Percentiles rank a stretch among this genome's conserved stretches.
Conservation (phyloP, 2,797 vertebrate species). For the Tapirus indicus region DNA sequence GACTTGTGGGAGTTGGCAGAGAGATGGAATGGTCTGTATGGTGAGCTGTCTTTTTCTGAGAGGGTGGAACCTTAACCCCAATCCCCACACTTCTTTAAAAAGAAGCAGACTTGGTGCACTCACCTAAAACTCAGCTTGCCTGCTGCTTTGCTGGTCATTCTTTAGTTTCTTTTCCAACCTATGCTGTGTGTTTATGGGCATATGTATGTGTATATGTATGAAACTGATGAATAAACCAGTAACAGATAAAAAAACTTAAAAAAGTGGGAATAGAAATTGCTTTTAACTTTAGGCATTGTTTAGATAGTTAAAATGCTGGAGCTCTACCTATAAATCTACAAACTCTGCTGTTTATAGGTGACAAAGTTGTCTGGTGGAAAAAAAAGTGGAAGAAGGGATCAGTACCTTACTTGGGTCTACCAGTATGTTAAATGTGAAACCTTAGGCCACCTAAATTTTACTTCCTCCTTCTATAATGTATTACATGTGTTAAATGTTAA, state of each 20-base stretch:
- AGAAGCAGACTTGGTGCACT: not conserved
- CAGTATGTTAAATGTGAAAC: not conserved
- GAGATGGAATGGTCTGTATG: not conserved
- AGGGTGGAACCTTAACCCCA: not conserved
- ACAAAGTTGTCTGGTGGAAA: not conserved
- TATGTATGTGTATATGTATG: not conserved
- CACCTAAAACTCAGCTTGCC: not conserved
- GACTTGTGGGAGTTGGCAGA: not conserved
- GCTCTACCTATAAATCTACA: not conserved
- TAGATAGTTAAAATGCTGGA: not conserved
- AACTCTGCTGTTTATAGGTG: not conserved
- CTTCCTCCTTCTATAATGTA: not conserved
- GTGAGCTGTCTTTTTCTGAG: not conserved
- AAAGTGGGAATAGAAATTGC: not conserved
- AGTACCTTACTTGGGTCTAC: not conserved
- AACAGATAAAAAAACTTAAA: not conserved
- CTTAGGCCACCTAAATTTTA: not conserved
- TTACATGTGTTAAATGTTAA: not conserved
- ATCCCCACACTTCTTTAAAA: not conserved
- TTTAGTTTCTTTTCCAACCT: not conserved
- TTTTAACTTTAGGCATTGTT: not conserved
- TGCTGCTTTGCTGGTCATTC: not conserved
- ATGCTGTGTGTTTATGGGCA: not conserved
- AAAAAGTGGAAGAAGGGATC: not conserved
- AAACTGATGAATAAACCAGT: not conserved